Percentiles rank a stretch among this genome's conserved stretches.
Evolutionary conservation across 2,113 vertebrate species (phyloP).

Genomic region (Panthera uncia): DNA sequence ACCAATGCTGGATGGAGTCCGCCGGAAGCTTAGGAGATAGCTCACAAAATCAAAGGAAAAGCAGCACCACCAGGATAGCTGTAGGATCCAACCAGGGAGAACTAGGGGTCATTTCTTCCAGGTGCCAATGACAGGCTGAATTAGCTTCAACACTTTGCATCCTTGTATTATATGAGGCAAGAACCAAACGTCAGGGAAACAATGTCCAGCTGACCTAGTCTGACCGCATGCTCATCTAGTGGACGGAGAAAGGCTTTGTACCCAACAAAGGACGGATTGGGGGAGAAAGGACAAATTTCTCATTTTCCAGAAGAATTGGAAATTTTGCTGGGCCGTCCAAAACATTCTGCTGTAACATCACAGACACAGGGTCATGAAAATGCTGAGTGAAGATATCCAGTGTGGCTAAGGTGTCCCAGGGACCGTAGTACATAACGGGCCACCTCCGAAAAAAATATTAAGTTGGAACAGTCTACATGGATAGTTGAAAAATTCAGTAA

Average conservation of each 20-base stretch:
- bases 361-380: not conserved
- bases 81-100: not conserved
- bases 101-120: not conserved
- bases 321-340: not conserved
- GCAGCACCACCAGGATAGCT: not conserved
- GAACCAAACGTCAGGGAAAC: not conserved
- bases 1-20: not conserved
- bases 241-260: not conserved
- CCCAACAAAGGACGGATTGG: not conserved
- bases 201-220: not conserved
- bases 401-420: not conserved
- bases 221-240: not conserved
- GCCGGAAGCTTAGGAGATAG: not conserved
- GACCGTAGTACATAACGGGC: not conserved
- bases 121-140: not conserved
- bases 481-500: not conserved
- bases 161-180: not conserved
- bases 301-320: conserved; percentile 21
- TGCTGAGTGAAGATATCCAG: not conserved
- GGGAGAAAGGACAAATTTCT: not conserved
- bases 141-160: not conserved
- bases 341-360: not conserved
- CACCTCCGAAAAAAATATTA: not conserved
- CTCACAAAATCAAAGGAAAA: not conserved
- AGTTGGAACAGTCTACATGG: not conserved